A percentile compares a stretch with the other conserved stretches of the same genome.
These are phyloP conservation scores for Perodicticus potto DNA, from an alignment of 2,797 vertebrate species.

Conservation along the genomic window DNA sequence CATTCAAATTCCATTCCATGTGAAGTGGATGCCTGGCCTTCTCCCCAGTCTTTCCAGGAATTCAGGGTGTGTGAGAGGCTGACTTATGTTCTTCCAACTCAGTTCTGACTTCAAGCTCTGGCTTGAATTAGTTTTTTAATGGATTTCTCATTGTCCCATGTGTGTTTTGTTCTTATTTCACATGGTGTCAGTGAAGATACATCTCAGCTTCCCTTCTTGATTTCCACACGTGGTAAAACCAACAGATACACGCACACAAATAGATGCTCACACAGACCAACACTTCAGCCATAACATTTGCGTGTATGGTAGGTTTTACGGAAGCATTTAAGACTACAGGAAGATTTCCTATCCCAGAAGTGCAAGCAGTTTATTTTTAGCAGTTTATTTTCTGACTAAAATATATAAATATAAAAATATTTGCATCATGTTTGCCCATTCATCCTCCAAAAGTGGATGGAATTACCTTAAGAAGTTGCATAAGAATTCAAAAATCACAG, in stretches of 20 bases:
- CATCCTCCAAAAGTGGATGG: neutral
- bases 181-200: neutral
- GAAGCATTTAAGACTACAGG: neutral
- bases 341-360: neutral
- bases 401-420: no score
- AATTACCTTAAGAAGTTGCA: neutral
- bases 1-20: neutral
- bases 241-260: neutral
- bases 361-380: neutral
- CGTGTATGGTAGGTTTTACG: neutral
- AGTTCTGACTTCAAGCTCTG: neutral
- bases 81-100: neutral
- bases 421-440: neutral
- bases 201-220: neutral
- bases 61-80: neutral
- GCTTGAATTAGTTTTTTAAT: neutral
- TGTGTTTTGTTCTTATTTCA: neutral
- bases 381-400: no score
- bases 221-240: neutral
- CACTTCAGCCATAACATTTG: neutral
- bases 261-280: neutral
- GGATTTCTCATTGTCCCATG: neutral
- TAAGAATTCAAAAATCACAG: neutral
- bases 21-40: neutral
- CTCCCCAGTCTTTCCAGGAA: slow-evolving; percentile 41